A percentile compares a stretch with the other conserved stretches of the same genome.
Conservation (phyloP, 92 coral and sea anemone genomes). For the Palythoa grandis region DNA sequence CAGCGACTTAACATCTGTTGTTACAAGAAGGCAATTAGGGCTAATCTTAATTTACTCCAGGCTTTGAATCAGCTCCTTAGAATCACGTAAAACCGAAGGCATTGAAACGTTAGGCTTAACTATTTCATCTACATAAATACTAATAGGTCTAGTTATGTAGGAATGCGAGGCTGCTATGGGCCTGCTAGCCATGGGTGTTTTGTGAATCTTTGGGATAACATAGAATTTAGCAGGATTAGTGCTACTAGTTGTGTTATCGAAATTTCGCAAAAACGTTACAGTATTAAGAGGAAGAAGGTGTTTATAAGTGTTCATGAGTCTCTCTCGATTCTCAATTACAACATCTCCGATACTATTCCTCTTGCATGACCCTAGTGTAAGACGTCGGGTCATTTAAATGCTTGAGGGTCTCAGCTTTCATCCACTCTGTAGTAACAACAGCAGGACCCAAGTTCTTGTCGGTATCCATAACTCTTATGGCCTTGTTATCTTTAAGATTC, state of each 20-base stretch:
- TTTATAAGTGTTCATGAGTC: conserved; percentile 30
- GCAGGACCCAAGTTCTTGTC: conserved; percentile 56
- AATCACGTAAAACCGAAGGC: conserved; percentile 50
- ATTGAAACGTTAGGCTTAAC: conserved; percentile 42
- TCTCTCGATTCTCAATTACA: conserved; percentile 42
- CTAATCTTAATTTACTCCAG: conserved; percentile 39
- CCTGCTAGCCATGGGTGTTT: conserved; percentile 42
- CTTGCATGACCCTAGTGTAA: conserved; percentile 43
- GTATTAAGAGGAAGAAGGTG: conserved; percentile 49
- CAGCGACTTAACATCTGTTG: conserved; percentile 56
- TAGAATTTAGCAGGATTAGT: conserved; percentile 43
- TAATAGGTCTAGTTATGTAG: conserved; percentile 54
- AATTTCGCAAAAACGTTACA: conserved; percentile 45
- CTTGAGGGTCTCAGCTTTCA: conserved; percentile 32
- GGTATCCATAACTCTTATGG: conserved; percentile 30
- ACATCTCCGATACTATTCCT: conserved; percentile 41
- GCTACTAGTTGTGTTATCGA: conserved; percentile 23
- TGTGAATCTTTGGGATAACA: conserved; percentile 6
- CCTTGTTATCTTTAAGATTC: conserved; percentile 34
- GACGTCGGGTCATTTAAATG: conserved; percentile 50
- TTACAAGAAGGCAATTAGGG: conserved; percentile 48
- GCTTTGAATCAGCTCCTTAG: conserved; percentile 44
- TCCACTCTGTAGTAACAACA: conserved; percentile 50
- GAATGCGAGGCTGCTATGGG: conserved; percentile 49
- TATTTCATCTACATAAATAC: conserved; percentile 38